Evolutionary conservation across 2,888 invertebrate genomes (phyloP), one percentile per base, ranked within the genome.

Genomic region (Lottia scabra): DNA sequence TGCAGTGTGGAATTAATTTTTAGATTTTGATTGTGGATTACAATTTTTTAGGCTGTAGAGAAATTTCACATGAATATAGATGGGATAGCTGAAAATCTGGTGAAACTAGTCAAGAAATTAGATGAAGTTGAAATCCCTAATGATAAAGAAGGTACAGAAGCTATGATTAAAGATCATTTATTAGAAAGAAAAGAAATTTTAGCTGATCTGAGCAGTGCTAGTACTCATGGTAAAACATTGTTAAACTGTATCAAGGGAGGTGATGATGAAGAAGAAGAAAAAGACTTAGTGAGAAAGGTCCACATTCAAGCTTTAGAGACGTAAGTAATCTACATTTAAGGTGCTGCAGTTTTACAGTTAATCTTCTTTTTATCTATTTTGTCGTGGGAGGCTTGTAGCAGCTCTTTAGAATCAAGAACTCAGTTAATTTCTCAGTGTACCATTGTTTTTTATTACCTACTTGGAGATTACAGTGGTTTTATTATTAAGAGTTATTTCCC

Each of bases 231-330:
- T 68, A 96, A 97, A 90, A 93, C 94, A 75, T 91, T 98, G 81
- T 91, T 98, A 81, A 92, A 93, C 63, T 90, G 91, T 74, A 91
- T 92, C 68, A 89, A 82, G 80, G 85, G 85, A 69, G 84, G 85
- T 71, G 80, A 82, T 73, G 71, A 79, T 27, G 77, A 79, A 48
- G 77, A 79, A 48, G 56, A 56, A 23, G 56, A 56, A 19, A 56
- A n/a, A 56, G 84, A 83, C 23, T 75, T 84, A 23, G 80, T 80
- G 26, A 83, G 84, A 73, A 86, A 91, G 44, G 89, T 90, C 74
- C 97, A 97, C 91, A 95, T 97, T 77, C 94, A 96, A 81, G 94
- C 96, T 75, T 94, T 98, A 79, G 96, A 98, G 91, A 94, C 96
- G 95, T 96, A 91, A 84, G 83, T 83, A 62, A 75, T 68, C n/a